Base-by-base conservation (phyloP, 2,888 invertebrate species). In the Cryptops parisi region DNA sequence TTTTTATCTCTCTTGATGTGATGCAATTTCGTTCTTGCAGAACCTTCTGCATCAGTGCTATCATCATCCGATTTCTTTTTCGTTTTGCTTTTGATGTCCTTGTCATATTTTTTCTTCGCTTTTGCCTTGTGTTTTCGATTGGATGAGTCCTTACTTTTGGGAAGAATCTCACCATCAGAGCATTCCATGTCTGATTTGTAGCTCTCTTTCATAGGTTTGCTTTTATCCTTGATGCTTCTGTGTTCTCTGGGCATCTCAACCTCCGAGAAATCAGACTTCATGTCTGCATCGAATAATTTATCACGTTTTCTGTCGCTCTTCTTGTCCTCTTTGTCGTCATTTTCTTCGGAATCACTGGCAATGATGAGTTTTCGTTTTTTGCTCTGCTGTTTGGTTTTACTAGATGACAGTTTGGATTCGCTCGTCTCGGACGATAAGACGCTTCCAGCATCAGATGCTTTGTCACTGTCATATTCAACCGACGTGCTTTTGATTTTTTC, bases 401-500 rank as follows among this genome's bases (percentile, higher is more conserved):
- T 38, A n/a, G 55, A 43, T 47, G 58, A 55, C 23, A 57, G 26
- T 54, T 58, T 55, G 15, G 58, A 54, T 38, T 60, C 59, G n/a
- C 50, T 51, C 2, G 57, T 55, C 40, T 60, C 60, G 50, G 58
- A 55, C 17, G 59, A 55, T 39, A 44, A 41, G 40, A 55, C 52
- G 39, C 57, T 57, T 22, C 49, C 54, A n/a, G 43, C 46, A 54
- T 63, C 62, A 2, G 60, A 59, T 49, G 61, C 61, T 46, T 58
- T 59, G 43, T 62, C 61, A 54, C 60, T 58, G 53, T 63, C 62
- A 26, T 41, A 44, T 49, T 58, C 45, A 44, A 54, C 48, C 55
- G 87, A 88, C 0, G 81, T 81, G 3, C 87, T 87, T 55, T 88
- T 77, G 67, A 88, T 88, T 76, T 89, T 89, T 68, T 86, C 87